These are phyloP conservation scores for Lasiurus cinereus DNA, from an alignment of 2,113 vertebrate species.

Conservation along the genomic window DNA sequence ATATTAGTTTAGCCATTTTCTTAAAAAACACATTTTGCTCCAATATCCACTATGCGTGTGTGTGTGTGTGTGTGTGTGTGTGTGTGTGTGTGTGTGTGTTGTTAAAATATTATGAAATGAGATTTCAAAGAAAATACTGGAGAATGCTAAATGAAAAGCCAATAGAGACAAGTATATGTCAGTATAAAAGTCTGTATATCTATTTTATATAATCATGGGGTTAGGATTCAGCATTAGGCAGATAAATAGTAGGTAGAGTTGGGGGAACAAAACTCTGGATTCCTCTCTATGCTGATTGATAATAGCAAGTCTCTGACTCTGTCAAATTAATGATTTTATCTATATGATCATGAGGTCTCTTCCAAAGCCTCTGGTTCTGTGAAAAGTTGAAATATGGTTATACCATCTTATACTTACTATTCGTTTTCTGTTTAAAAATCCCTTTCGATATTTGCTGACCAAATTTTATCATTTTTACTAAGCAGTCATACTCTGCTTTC, in stretches of 20 bases:
- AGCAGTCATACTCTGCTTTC: constrained; percentile 61
- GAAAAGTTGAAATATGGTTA: not conserved
- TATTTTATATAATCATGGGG: not conserved
- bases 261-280: not conserved
- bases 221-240: not conserved
- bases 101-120: not conserved
- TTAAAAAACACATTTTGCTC: not conserved
- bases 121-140: not conserved
- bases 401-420: not conserved
- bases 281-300: not conserved
- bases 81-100: not conserved
- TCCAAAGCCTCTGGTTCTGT: not conserved
- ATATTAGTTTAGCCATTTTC: not conserved
- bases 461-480: constrained; percentile 65
- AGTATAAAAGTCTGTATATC: not conserved
- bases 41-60: not conserved
- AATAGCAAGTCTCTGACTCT: not conserved
- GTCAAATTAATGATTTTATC: not conserved
- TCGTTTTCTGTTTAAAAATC: constrained; percentile 62
- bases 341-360: not conserved
- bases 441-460: constrained; percentile 67
- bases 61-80: not conserved
- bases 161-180: not conserved
- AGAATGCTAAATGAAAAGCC: not conserved
- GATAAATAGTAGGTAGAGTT: not conserved